Base-by-base conservation (phyloP, 2,113 vertebrate species). In the Grus americana region DNA sequence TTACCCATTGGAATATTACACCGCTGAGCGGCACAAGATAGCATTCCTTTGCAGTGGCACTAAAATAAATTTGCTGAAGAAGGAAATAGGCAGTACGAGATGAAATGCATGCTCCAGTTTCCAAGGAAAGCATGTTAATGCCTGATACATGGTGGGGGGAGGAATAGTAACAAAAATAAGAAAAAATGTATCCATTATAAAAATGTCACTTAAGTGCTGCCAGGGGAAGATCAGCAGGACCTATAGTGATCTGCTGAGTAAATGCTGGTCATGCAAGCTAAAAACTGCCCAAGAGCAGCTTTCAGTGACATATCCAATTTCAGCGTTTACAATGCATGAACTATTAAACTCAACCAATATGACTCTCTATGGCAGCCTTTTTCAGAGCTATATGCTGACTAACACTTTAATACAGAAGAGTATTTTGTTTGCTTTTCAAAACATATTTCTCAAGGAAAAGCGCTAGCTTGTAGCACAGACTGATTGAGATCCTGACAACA, bases 301-400 rank as follows among this genome's bases (percentile, higher is more conserved):
- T 96, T 86, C 82, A 86, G 68, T 97, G 93, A 85, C 93, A 93
- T 54, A 95, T 94, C 92, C 93, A 95, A 95, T 97, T 97, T 95
- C 91, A 89, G 92, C 3, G 0, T 94, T 97, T 92, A 95, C 89
- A 96, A 86, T 57, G 92, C 94, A 96, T 75, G 91, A 95, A 92
- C 94, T 87, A 94, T 92, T 95, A 96, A 95, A 96, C 90, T 55
- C 79, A 71, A 29, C 75, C 66, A 92, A 58, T 67, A 92, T 59
- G 78, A 74, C 70, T 90, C 72, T 91, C 87, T 32, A 78, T 63
- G 52, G 88, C 74, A 89, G 79, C 57, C 57, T 73, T 92, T 88
- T 86, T 54, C 79, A 79, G 81, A 76, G 42, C 65, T 94, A 15
- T 76, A 55, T 92, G 79, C 71, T 94, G 84, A 90, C 95, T 92